phyloP scores from a whole-genome alignment of 1,140 invertebrate species.

The Caenorhabditis elegans region WBcel235 BX284605.5:1801001-1801500 shows the following conservation, averaged over 20 bases:
- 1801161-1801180: slow-evolving; percentile 34
- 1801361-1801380: not conserved
- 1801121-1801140: too few species aligned
- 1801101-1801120: too few species aligned
- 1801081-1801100: too few species aligned
- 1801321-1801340: slow-evolving; percentile 27
- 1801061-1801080: slow-evolving; percentile 30
- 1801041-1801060: slow-evolving; percentile 32
- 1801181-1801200: slow-evolving; percentile 42
- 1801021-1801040: slow-evolving; percentile 37
- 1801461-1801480: too few species aligned
- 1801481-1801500: too few species aligned
- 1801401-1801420: slow-evolving; percentile 36
- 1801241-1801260: slow-evolving; percentile 14
- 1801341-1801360: slow-evolving; percentile 34
- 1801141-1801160: slow-evolving; percentile 48
- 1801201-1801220: slow-evolving; percentile 36
- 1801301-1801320: slow-evolving; percentile 26
- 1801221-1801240: slow-evolving; percentile 39
- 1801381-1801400: not conserved
- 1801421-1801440: not conserved
- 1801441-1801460: slow-evolving; percentile 29
- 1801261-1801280: not conserved
- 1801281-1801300: slow-evolving; percentile 14
- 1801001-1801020: slow-evolving; percentile 40